A percentile compares a stretch with the other conserved stretches of the same genome.
Conservation (phyloP, 1,140 invertebrate species). For the Eubasilissa regina region DNA sequence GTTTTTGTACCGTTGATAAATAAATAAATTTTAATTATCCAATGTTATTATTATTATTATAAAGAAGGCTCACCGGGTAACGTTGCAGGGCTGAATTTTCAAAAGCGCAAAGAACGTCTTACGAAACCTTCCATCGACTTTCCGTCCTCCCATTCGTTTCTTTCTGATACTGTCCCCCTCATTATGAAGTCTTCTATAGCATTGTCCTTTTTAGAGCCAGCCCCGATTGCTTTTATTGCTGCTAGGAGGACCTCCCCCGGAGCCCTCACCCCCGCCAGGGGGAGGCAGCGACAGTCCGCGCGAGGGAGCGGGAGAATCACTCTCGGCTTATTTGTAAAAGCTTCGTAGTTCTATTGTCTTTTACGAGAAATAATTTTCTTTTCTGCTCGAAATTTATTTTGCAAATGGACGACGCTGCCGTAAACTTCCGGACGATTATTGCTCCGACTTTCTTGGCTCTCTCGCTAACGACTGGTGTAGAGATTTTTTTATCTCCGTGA, state of each 20-base stretch:
- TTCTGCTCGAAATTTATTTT: slow-evolving; percentile 58
- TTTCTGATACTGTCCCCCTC: slow-evolving; percentile 60
- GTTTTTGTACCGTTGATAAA: too few species aligned
- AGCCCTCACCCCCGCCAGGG: slow-evolving; percentile 17
- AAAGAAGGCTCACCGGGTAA: too few species aligned
- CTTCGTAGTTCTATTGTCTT: slow-evolving; percentile 52
- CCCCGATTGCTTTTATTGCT: slow-evolving; percentile 60
- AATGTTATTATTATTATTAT: too few species aligned
- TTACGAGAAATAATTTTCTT: slow-evolving; percentile 57
- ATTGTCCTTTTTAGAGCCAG: slow-evolving; percentile 60
- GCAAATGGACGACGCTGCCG: slow-evolving; percentile 54
- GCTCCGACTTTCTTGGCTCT: background rate
- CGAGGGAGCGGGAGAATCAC: slow-evolving; percentile 7
- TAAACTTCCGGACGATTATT: slow-evolving; percentile 43
- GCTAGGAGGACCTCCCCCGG: slow-evolving; percentile 44
- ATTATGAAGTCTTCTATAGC: slow-evolving; percentile 59
- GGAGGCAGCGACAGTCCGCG: background rate
- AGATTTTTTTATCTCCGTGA: too few species aligned
- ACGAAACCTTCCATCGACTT: slow-evolving; percentile 6
- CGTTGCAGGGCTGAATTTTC: too few species aligned
- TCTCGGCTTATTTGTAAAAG: slow-evolving; percentile 38
- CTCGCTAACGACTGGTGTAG: too few species aligned
- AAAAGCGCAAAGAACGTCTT: background rate
- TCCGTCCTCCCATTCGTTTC: slow-evolving; percentile 45
- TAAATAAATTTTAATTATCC: too few species aligned